Conservation (phyloP, 1,140 invertebrate species). For the Holcopasites calliopsidis region DNA sequence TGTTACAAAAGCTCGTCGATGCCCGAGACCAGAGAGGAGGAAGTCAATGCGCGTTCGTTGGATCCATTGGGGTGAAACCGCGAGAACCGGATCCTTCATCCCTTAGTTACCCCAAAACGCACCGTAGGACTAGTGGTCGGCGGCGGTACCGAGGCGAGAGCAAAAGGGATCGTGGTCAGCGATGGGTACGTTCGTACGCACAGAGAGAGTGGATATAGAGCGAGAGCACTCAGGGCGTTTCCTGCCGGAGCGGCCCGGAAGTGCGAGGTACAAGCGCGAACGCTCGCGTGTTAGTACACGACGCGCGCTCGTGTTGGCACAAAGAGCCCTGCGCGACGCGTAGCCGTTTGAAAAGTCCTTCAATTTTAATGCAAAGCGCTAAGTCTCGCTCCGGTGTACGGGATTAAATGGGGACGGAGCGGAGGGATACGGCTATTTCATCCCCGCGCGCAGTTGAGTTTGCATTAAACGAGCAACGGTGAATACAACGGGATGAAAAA, state of each 20-base stretch:
- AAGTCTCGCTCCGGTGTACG: slow-evolving; percentile 51
- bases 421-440: slow-evolving; percentile 49
- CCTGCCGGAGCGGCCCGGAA: slow-evolving; percentile 48
- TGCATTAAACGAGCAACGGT: slow-evolving; percentile 60
- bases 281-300: slow-evolving; percentile 15
- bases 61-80: slow-evolving; percentile 14
- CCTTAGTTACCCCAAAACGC: slow-evolving; percentile 28
- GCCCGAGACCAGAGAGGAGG: neutral
- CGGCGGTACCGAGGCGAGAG: slow-evolving; percentile 7
- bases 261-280: neutral
- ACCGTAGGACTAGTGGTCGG: slow-evolving; percentile 29
- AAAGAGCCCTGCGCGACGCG: slow-evolving; percentile 18
- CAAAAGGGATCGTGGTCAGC: slow-evolving; percentile 43
- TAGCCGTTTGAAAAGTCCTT: slow-evolving; percentile 60
- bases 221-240: slow-evolving; percentile 58
- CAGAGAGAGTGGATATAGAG: slow-evolving; percentile 42
- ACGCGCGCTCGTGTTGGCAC: neutral
- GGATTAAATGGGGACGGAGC: slow-evolving; percentile 44
- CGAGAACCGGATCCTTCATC: slow-evolving; percentile 28
- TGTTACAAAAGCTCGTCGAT: slow-evolving; percentile 5
- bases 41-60: neutral
- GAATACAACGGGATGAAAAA: slow-evolving; percentile 45
- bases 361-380: slow-evolving; percentile 60
- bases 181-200: slow-evolving; percentile 5
- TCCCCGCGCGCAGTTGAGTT: slow-evolving; percentile 36